Base-by-base conservation (phyloP, 2,797 vertebrate genomes). In the Tragopan temminckii region DNA sequence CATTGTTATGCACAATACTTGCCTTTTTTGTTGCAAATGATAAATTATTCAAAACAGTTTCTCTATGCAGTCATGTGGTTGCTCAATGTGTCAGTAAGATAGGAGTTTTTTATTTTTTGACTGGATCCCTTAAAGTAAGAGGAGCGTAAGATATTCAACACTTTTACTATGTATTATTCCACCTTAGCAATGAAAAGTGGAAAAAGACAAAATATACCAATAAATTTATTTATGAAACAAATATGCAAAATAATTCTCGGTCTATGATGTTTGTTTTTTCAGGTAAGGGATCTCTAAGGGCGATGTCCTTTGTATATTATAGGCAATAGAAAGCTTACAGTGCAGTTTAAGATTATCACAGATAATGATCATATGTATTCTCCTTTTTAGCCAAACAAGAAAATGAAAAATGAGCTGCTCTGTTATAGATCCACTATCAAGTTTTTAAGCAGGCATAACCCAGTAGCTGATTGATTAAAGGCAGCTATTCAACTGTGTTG, bases 41-140 rank as follows among this genome's bases (percentile, higher is more conserved):
- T 97, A 96, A 97, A 97, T 97, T 97, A 97, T 98, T 97, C 90
- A 97, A 76, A 53, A 81, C 43, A 90, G 62, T 81, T 94, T 89
- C 83, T 96, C 89, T 83, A 88, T 96, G 94, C 13, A 66, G 76
- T 88, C 90, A 64, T 63, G 38, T 62, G 50, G 33, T 67, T 96
- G 71, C 78, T 97, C 94, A 83, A 92, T 68, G 23, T 95, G 83
- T 74, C 88, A 88, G 53, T 84, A 50, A 92, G 70, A 85, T 6
- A 68, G 42, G 17, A 92, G 40, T 29, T 52, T 68, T 96, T 96
- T 80, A 83, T 70, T 95, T 97, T 95, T 91, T 90, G 4, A 88
- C 79, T 63, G 21, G 45, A 42, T 78, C 48, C 62, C 68, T 94
- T 82, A 93, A 96, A 86, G 17, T 53, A 80, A 64, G 84, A 80